These are phyloP conservation scores for Zapornia atra DNA, from an alignment of 2,113 vertebrate species.

Conservation along the genomic window DNA sequence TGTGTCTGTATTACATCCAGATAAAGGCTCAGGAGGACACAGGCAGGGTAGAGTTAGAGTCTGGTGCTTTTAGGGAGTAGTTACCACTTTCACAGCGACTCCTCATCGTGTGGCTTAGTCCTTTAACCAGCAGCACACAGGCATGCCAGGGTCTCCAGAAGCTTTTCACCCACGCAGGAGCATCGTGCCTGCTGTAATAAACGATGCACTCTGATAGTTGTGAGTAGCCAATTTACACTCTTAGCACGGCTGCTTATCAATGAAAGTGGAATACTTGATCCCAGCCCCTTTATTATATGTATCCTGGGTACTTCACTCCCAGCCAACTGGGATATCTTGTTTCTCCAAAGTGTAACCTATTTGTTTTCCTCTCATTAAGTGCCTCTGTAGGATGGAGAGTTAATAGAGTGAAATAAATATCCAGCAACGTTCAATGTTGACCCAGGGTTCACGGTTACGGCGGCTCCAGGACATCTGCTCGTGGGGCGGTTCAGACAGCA, in stretches of 20 bases:
- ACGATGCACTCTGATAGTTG: not conserved
- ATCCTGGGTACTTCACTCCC: not conserved
- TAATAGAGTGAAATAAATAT: conserved; percentile 58
- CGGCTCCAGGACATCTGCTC: not conserved
- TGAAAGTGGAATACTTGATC: not conserved
- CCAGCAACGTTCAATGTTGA: not conserved
- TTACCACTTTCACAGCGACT: not conserved
- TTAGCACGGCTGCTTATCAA: conserved; percentile 24
- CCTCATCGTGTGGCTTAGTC: not conserved
- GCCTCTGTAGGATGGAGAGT: not conserved
- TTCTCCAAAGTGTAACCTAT: conserved; percentile 38
- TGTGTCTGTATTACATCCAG: not conserved
- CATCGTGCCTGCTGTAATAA: not conserved
- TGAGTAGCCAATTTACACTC: not conserved
- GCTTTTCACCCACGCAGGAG: not conserved
- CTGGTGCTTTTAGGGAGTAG: not conserved
- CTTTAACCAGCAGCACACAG: not conserved
- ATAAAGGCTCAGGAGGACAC: not conserved
- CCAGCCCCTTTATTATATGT: not conserved
- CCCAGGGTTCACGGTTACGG: not conserved
- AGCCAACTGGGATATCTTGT: not conserved
- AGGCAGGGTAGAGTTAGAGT: not conserved
- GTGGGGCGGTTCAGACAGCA: not conserved
- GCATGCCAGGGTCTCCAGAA: not conserved
- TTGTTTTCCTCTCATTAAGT: conserved; percentile 56